phyloP scores from a whole-genome alignment of 1,140 invertebrate genomes.

The Drosophila virilis region DNA sequence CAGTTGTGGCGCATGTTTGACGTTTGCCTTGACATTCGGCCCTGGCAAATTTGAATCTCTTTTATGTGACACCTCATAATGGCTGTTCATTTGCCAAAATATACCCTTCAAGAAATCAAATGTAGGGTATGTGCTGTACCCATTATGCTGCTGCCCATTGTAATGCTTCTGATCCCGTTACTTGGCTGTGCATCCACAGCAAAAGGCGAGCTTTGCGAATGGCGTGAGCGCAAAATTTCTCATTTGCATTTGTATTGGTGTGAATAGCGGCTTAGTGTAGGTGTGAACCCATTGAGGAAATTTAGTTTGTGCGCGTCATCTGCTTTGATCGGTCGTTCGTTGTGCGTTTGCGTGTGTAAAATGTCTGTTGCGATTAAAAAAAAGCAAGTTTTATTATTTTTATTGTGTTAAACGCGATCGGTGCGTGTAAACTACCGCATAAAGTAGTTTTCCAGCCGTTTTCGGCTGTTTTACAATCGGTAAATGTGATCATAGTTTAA shows the following conservation, averaged over 20 bases:
- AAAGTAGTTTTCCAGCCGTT: too few relatives aligned
- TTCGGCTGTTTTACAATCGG: too few relatives aligned
- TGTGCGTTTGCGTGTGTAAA: not conserved
- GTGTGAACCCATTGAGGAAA: not conserved
- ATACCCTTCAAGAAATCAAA: conserved; percentile 5
- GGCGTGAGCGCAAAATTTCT: not conserved
- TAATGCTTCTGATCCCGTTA: too few relatives aligned
- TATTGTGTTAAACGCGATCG: too few relatives aligned
- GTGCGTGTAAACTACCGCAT: too few relatives aligned
- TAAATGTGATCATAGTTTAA: too few relatives aligned
- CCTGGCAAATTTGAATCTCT: conserved; percentile 56
- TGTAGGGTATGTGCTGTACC: not conserved
- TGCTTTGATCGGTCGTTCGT: not conserved
- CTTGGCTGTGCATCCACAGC: too few relatives aligned
- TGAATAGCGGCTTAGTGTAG: not conserved
- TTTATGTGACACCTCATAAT: conserved; percentile 50
- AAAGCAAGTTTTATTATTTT: not conserved
- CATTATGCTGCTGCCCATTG: too few relatives aligned
- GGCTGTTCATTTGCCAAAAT: conserved; percentile 9
- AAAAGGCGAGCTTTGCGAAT: not conserved
- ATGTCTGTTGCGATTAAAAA: too few relatives aligned
- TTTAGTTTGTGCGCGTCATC: not conserved
- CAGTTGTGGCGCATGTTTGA: conserved; percentile 43
- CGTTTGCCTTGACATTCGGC: conserved; percentile 24
- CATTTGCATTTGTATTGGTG: not conserved